Evolutionary conservation across 1,140 invertebrate species (phyloP).

Genomic region (Helicoverpa zea): DNA sequence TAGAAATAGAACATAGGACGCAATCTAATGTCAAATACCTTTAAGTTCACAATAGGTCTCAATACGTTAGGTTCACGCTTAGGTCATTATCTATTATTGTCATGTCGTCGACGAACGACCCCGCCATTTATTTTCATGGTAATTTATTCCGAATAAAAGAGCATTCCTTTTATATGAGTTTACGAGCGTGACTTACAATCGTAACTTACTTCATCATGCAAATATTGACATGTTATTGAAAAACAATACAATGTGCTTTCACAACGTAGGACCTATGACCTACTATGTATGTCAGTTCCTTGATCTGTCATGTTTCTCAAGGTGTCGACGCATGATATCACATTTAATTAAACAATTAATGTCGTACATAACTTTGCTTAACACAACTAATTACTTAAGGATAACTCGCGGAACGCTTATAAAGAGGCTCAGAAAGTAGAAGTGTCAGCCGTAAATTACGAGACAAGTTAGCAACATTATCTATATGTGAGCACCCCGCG

Average conservation of each 20-base stretch:
- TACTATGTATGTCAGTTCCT: background rate
- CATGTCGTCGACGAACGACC: conserved; percentile 22
- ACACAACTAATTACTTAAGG: conserved; percentile 47
- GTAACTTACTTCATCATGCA: background rate
- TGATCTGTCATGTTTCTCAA: background rate
- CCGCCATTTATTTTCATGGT: conserved; percentile 46
- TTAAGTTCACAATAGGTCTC: conserved; percentile 24
- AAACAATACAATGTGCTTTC: background rate
- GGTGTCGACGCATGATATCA: conserved; percentile 30
- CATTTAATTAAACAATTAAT: conserved; percentile 45
- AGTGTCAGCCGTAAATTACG: conserved; percentile 44
- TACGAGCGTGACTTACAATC: conserved; percentile 24
- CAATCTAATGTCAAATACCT: background rate
- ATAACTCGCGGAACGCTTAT: conserved; percentile 41
- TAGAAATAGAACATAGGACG: background rate
- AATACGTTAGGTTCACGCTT: background rate
- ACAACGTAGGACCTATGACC: background rate
- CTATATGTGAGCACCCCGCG: background rate
- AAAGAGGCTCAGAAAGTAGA: conserved; percentile 39
- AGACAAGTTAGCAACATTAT: conserved; percentile 39
- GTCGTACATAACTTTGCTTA: conserved; percentile 36
- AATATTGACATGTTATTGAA: conserved; percentile 4
- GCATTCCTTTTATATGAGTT: conserved; percentile 45
- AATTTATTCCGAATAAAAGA: conserved; percentile 48
- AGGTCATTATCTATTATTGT: conserved; percentile 44